Evolutionary conservation across 2,113 vertebrate species (phyloP).

Genomic region (Neodon shergylaensis): DNA sequence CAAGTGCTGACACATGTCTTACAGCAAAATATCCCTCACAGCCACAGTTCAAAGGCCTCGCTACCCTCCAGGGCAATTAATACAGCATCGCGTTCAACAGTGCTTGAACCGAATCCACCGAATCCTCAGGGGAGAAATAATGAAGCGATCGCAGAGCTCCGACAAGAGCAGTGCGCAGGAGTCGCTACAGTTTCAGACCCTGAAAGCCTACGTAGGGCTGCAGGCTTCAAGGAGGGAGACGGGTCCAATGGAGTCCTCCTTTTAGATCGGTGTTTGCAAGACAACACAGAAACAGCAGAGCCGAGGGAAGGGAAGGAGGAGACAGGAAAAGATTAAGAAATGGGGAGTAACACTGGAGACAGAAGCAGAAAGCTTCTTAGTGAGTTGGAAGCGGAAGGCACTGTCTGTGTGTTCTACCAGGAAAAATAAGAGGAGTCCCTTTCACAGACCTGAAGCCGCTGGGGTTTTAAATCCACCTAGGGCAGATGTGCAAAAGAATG

Average conservation of each 20-base stretch:
- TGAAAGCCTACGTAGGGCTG: conserved; percentile 66
- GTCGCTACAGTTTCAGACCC: conserved; percentile 79
- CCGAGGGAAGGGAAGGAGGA: neutral
- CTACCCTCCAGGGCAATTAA: conserved; percentile 92
- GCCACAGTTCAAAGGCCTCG: conserved; percentile 91
- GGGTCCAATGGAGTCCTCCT: neutral
- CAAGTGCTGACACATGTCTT: conserved; percentile 91
- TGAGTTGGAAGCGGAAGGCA: neutral
- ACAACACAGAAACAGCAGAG: neutral
- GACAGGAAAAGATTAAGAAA: neutral
- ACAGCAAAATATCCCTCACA: conserved; percentile 91
- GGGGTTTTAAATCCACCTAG: neutral
- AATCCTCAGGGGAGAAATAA: conserved; percentile 87
- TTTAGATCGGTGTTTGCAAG: neutral
- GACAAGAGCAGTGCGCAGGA: conserved; percentile 81
- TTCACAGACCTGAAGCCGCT: neutral
- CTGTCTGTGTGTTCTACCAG: neutral
- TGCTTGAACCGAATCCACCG: conserved; percentile 89
- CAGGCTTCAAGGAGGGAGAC: conserved; percentile 30
- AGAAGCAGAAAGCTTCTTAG: neutral
- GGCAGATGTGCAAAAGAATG: conserved; percentile 33
- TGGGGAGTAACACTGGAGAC: neutral
- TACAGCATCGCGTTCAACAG: conserved; percentile 90
- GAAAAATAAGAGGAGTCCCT: neutral
- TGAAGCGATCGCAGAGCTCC: conserved; percentile 83